phyloP scores from a whole-genome alignment of 2,797 vertebrate genomes.

The Dendrocincla tyrannina region DNA sequence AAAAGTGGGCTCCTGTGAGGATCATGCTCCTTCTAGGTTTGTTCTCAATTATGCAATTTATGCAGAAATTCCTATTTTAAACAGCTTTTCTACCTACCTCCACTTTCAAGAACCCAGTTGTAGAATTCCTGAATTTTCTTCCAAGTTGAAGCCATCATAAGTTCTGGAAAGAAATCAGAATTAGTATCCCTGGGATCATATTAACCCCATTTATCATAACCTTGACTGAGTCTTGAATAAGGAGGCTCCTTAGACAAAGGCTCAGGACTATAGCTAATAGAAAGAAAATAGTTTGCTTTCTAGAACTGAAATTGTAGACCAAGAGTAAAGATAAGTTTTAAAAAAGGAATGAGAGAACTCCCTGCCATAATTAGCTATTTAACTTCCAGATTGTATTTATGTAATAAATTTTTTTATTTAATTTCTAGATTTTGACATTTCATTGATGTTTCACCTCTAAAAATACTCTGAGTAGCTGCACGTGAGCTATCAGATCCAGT shows the following conservation, averaged over 20 bases:
- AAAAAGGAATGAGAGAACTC: background rate
- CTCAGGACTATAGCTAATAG: background rate
- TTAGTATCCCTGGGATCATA: background rate
- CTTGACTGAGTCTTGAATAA: background rate
- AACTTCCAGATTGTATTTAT: background rate
- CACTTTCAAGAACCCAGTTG: conserved; percentile 49
- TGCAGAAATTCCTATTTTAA: background rate
- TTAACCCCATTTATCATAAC: background rate
- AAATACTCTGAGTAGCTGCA: background rate
- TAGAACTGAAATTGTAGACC: background rate
- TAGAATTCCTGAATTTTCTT: conserved; percentile 52
- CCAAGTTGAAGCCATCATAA: conserved; percentile 27
- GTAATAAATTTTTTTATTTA: background rate
- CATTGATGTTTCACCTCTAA: background rate
- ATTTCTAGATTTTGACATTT: background rate
- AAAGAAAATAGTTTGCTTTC: background rate
- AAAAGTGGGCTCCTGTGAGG: background rate
- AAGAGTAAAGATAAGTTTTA: background rate
- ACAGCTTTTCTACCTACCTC: conserved; percentile 57
- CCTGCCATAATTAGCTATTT: background rate
- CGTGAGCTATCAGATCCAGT: background rate
- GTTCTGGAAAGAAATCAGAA: conserved; percentile 17
- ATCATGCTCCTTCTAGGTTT: background rate
- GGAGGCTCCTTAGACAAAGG: background rate
- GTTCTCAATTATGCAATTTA: background rate